A percentile compares a stretch with the other conserved stretches of the same genome.
Conservation (phyloP, 2,888 invertebrate genomes). For the Parnassius glacialis region DNA sequence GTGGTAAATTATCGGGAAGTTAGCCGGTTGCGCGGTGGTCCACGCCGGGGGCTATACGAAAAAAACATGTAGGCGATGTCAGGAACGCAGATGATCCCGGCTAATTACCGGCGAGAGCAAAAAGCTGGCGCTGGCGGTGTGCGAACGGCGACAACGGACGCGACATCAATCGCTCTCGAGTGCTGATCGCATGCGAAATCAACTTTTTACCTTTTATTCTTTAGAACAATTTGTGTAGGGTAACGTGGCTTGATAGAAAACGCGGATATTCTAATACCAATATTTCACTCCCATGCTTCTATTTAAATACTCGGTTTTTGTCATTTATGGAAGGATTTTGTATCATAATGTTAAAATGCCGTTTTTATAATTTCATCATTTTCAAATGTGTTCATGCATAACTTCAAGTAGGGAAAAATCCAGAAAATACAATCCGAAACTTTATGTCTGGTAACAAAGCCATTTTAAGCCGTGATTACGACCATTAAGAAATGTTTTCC, state of each 20-base stretch:
- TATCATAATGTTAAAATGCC: no score
- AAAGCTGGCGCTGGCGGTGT: conserved; percentile 42
- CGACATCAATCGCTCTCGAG: conserved; percentile 57
- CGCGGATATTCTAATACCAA: no score
- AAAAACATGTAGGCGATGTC: conserved; percentile 77
- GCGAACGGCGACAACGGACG: conserved; percentile 47
- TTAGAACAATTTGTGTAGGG: conserved; percentile 41
- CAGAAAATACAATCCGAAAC: no score
- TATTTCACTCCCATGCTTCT: no score
- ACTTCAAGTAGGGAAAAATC: no score
- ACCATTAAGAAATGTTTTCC: no score
- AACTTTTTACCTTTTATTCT: conserved; percentile 51
- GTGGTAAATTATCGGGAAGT: conserved; percentile 79
- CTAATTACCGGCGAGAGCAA: conserved; percentile 67
- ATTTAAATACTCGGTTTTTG: no score
- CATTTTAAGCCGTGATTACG: no score
- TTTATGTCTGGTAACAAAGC: no score
- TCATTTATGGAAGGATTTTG: no score
- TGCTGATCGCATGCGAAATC: conserved; percentile 57
- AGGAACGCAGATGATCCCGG: conserved; percentile 67
- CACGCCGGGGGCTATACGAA: conserved; percentile 53
- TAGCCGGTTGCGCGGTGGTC: conserved; percentile 68
- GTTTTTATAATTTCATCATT: no score
- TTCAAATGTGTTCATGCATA: no score
- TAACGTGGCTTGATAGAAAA: neutral